Evolutionary conservation across 2,113 vertebrate genomes (phyloP).

Genomic region (Mus pahari): DNA sequence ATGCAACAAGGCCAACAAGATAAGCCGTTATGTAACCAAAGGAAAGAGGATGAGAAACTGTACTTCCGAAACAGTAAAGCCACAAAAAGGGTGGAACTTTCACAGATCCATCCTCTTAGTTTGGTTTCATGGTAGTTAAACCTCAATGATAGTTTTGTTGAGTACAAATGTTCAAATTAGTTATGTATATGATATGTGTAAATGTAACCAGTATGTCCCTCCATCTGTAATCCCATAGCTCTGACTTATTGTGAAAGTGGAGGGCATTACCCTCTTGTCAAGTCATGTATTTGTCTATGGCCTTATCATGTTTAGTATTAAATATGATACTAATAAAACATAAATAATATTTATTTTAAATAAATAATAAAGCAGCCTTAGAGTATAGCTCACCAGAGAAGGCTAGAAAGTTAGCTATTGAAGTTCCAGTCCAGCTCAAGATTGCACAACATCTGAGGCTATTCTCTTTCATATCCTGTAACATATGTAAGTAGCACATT

Average conservation of each 20-base stretch:
- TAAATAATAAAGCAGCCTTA: not conserved
- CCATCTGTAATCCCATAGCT: not conserved
- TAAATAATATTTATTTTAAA: no score
- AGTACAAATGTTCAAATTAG: not conserved
- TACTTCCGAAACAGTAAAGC: not conserved
- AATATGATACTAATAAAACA: no score
- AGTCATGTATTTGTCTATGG: not conserved
- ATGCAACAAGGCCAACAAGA: not conserved
- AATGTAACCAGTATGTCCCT: not conserved
- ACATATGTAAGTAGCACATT: not conserved
- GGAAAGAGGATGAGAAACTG: not conserved
- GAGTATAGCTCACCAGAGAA: not conserved
- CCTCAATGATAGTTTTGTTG: not conserved
- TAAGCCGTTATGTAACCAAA: not conserved
- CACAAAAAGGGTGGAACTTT: fast-evolving
- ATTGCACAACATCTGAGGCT: not conserved
- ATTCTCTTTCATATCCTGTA: not conserved
- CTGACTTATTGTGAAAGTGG: not conserved
- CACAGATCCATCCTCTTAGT: not conserved
- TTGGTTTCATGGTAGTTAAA: not conserved
- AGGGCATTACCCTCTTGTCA: not conserved
- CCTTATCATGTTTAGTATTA: not conserved
- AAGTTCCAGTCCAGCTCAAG: not conserved
- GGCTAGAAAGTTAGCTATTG: not conserved
- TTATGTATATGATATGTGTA: not conserved